These are phyloP conservation scores for Cichladusa arquata DNA, from an alignment of 2,113 vertebrate species.

Conservation along the genomic window DNA sequence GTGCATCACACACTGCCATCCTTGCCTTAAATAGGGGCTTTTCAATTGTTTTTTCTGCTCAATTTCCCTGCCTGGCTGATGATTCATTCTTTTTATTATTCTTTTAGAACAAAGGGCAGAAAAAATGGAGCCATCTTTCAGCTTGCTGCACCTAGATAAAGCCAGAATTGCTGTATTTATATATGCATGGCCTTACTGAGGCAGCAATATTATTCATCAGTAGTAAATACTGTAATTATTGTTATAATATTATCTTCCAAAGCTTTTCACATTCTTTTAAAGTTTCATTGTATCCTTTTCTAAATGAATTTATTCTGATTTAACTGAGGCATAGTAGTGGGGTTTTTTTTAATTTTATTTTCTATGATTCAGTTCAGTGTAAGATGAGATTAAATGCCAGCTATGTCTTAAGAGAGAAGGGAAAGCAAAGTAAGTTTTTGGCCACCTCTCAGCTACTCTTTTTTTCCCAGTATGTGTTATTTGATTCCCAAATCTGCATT, in stretches of 20 bases:
- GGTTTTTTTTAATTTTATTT: neutral
- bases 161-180: neutral
- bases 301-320: neutral
- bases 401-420: neutral
- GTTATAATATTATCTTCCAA: neutral
- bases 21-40: neutral
- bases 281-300: neutral
- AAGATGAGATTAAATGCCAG: neutral
- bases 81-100: neutral
- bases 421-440: neutral
- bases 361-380: neutral
- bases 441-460: neutral
- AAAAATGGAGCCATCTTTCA: neutral
- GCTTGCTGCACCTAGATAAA: neutral
- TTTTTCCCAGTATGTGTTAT: neutral
- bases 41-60: neutral
- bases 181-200: neutral
- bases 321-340: neutral
- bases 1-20: accelerated
- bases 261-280: neutral
- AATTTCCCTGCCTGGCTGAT: neutral
- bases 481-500: neutral
- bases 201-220: neutral
- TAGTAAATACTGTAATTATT: conserved; percentile 16
- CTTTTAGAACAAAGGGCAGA: conserved; percentile 22